Evolutionary conservation across 1,140 invertebrate genomes (phyloP), one percentile per base, ranked within the genome.

Genomic region (Lineus longissimus): DNA sequence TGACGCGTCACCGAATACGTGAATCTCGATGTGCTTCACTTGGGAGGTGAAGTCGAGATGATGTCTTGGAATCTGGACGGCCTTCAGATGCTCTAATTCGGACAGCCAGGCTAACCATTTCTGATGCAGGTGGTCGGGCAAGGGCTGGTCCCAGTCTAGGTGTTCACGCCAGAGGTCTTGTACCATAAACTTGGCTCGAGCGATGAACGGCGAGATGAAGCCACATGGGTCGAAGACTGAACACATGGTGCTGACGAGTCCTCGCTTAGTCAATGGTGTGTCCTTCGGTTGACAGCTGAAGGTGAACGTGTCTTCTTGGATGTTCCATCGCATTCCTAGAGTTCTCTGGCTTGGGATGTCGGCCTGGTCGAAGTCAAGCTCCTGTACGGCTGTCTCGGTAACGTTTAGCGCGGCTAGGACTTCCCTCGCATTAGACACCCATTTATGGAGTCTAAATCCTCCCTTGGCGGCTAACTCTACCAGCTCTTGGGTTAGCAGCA

Each of bases 271-370:
- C n/a, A 7, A 2, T 9, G 33, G 17, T 7, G 61, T 36, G 2
- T 25, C 19, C 25, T 51, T 66, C 9, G 13, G 2, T 13, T 17
- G 36, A 13, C 55, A 15, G 2, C 22, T 45, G 30, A 62, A 58
- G 1, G 11, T 17, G 19, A 66, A 66, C 9, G 13, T 19, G 55
- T 66, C 64, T 17, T 36, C 41, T 29, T 60, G 56, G 17, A 11
- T 22, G 25, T 31, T 31, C 63, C 63, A 64, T 22, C n/a, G 2
- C n/a, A 64, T 40, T 7, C 63, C 63, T 19, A 64, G 40, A 17
- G 51, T 56, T n/a, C 45, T 29, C 33, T 60, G 33, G 31, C 9
- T 29, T 7, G 57, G 56, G 7, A 60, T 15, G 11, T n/a, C 22
- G 2, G 25, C 55, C 13, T 19, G n/a, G n/a, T 57, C 15, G 11